A percentile compares a stretch with the other conserved stretches of the same genome.
Conservation (phyloP, 2,797 vertebrate species). For the Etheostoma perlongum region DNA sequence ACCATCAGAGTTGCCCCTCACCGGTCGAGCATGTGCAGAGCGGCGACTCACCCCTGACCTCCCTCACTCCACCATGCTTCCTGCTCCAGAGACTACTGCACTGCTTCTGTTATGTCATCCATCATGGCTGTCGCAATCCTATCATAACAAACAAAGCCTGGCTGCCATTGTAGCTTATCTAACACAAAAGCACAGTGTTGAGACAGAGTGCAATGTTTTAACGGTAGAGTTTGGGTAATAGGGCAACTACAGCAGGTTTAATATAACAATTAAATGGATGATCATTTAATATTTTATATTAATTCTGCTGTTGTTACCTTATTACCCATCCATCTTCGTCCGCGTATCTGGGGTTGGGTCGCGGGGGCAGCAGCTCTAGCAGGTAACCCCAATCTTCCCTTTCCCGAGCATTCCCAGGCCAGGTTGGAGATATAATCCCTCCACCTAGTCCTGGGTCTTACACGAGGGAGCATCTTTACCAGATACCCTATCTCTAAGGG, state of each 20-base stretch:
- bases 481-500: too few species aligned
- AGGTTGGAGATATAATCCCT: too few species aligned
- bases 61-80: slow-evolving; percentile 33
- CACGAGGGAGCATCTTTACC: too few species aligned
- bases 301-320: too few species aligned
- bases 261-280: not conserved
- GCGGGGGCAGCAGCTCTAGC: too few species aligned
- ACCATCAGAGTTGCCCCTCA: not conserved
- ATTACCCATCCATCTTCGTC: too few species aligned
- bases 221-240: not conserved
- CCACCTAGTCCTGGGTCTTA: too few species aligned
- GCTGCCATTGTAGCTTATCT: slow-evolving; percentile 48
- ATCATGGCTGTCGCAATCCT: slow-evolving; percentile 71
- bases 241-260: slow-evolving; percentile 16
- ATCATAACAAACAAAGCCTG: slow-evolving; percentile 69
- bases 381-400: too few species aligned
- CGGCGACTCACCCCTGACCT: slow-evolving; percentile 53
- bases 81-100: slow-evolving; percentile 37
- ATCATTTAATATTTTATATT: too few species aligned
- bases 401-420: too few species aligned
- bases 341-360: too few species aligned
- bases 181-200: slow-evolving; percentile 23
- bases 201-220: slow-evolving; percentile 16
- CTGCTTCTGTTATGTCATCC: slow-evolving; percentile 64
- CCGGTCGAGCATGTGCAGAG: slow-evolving; percentile 40